Base-by-base conservation (phyloP, 2,797 vertebrate species). In the Notoglanidium macrostoma region DNA sequence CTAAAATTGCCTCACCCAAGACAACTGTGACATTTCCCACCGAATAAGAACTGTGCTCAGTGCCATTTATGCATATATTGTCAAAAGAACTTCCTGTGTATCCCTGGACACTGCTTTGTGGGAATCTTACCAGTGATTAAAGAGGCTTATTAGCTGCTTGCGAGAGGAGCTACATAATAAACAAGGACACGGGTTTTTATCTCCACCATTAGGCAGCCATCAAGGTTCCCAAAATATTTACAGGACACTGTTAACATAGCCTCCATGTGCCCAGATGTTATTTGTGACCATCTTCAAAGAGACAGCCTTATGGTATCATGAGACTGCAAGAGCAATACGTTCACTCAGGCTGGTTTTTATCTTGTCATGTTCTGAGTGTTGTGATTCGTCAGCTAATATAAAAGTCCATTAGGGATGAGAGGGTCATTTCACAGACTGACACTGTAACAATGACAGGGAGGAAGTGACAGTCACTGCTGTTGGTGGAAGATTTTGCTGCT, bases 181-280 rank as follows among this genome's bases (percentile, higher is more conserved):
- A 92, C 92, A 94, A 94, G 93, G 95, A 90, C 92, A 91, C 91
- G 90, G 83, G 83, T 86, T 89, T 11, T 78, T 73, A n/a, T 26
- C 90, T 74, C 79, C 90, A 84, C 92, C 91, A 90, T 91, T 91
- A 91, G 82, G 90, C 87, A 86, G 92, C 87, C 91, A 92, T 93
- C 95, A 95, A 95, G 95, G 95, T 92, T 94, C 83, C 81, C 88
- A 94, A 95, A 96, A 96, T 95, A 96, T 95, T 95, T 93, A 94
- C 93, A 89, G 88, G 88, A 88, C 86, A 91, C 92, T 90, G 91
- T 92, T 93, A 92, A 88, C n/a, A 78, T 84, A 65, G 86, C 86
- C 74, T 65, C 85, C 78, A 32, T 55, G 49, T 49, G 44, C 19
- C 59, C 57, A 87, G 83, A 55, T 83, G 82, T 92, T 67, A 85